These are phyloP conservation scores for Parauchenoglanis ngamensis DNA, from an alignment of 2,797 vertebrate species.

Conservation along the genomic window DNA sequence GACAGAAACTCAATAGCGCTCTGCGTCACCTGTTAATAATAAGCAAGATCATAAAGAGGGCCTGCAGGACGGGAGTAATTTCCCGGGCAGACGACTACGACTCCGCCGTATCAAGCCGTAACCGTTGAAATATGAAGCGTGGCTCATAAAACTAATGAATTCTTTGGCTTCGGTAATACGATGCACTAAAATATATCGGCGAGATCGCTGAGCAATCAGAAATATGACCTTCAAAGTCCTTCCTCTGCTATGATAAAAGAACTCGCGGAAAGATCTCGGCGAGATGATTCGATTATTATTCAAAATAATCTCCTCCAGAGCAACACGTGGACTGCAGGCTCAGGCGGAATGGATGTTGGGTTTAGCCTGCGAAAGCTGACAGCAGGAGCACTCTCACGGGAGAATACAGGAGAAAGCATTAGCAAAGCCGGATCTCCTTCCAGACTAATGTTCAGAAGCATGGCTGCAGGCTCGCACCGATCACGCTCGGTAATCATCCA, in stretches of 20 bases:
- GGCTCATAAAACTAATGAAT: constrained; percentile 55
- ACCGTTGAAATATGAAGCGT: constrained; percentile 47
- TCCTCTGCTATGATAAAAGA: constrained; percentile 26
- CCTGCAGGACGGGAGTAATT: constrained; percentile 41
- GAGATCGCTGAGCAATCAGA: constrained; percentile 29
- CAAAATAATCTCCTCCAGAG: not conserved
- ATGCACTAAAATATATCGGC: constrained; percentile 32
- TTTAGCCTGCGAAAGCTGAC: not conserved
- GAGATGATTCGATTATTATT: not conserved
- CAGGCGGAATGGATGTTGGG: not conserved
- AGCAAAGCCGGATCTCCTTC: constrained; percentile 25
- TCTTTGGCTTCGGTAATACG: constrained; percentile 43
- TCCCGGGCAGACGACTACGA: constrained; percentile 33
- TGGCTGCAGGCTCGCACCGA: not conserved
- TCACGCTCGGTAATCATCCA: constrained; percentile 48
- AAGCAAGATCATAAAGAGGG: constrained; percentile 30
- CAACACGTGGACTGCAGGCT: not conserved
- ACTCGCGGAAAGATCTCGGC: not conserved
- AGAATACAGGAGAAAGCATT: constrained; percentile 16
- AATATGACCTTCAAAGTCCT: constrained; percentile 36
- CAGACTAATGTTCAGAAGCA: constrained; percentile 28
- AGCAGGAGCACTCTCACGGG: not conserved
- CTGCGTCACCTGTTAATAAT: constrained; percentile 53
- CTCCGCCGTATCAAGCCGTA: constrained; percentile 11
- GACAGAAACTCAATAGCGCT: constrained; percentile 35